Percentiles rank a stretch among this genome's conserved stretches.
phyloP scores from a whole-genome alignment of 1,140 invertebrate genomes.

The Pseudomyrmex cubaensis region DNA sequence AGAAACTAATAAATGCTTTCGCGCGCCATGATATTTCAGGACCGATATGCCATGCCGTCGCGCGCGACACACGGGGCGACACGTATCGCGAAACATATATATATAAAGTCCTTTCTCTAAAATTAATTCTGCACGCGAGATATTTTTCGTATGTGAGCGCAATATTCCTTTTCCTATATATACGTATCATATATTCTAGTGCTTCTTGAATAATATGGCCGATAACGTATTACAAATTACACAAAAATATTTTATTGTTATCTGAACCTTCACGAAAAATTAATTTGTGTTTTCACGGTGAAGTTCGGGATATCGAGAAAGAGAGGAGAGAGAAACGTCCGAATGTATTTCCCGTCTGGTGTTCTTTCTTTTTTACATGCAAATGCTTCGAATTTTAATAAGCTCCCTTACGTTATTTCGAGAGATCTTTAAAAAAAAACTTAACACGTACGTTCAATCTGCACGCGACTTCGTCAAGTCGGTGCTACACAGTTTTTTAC shows the following conservation, averaged over 20 bases:
- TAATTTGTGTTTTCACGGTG: constrained; percentile 8
- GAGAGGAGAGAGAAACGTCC: background rate
- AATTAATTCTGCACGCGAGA: constrained; percentile 47
- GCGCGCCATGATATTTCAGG: constrained; percentile 45
- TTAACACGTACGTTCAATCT: constrained; percentile 24
- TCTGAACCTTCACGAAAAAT: background rate
- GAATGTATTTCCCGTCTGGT: background rate
- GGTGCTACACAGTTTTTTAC: constrained; percentile 21
- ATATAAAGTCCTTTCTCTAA: constrained; percentile 9
- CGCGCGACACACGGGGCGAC: background rate
- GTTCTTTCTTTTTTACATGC: too few relatives aligned
- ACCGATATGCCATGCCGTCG: constrained; percentile 19
- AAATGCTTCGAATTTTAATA: background rate
- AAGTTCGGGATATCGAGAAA: constrained; percentile 1
- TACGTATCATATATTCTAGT: background rate
- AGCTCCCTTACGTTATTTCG: background rate
- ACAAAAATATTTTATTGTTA: constrained; percentile 26
- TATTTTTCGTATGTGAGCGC: background rate
- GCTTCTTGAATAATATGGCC: background rate
- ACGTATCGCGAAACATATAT: constrained; percentile 26
- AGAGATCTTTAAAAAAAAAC: background rate
- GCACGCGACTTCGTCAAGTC: background rate
- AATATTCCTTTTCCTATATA: background rate
- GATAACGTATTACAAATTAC: constrained; percentile 37
- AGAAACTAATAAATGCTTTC: constrained; percentile 41